phyloP scores from a whole-genome alignment of 2,888 invertebrate species.

The Protonemura montana region DNA sequence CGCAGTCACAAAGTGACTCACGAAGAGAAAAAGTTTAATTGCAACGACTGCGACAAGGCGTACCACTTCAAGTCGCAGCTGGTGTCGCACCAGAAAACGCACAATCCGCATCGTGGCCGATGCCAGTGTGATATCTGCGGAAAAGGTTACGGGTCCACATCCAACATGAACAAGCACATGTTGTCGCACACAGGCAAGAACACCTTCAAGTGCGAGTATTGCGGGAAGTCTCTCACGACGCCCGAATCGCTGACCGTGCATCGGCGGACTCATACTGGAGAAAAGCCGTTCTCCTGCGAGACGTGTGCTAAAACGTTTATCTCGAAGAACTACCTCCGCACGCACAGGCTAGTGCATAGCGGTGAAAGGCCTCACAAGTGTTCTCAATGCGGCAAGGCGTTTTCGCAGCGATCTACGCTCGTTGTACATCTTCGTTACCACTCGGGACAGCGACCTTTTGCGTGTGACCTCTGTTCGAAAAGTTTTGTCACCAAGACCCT shows the following conservation, averaged over 20 bases:
- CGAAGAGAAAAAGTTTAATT: slow-evolving; percentile 47
- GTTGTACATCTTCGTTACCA: slow-evolving; percentile 59
- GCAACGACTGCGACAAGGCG: slow-evolving; percentile 46
- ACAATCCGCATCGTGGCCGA: slow-evolving; percentile 45
- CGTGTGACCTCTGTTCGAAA: slow-evolving; percentile 57
- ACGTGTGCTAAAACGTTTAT: slow-evolving; percentile 52
- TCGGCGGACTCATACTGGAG: slow-evolving; percentile 58
- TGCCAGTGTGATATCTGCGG: slow-evolving; percentile 49
- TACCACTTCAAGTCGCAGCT: slow-evolving; percentile 46
- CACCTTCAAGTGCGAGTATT: slow-evolving; percentile 61
- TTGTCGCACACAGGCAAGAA: slow-evolving; percentile 64
- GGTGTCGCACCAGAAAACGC: slow-evolving; percentile 44
- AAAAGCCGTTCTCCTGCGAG: slow-evolving; percentile 46
- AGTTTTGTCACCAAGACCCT: slow-evolving; percentile 56
- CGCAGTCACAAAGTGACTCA: slow-evolving; percentile 46
- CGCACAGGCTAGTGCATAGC: slow-evolving; percentile 60
- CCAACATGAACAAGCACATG: slow-evolving; percentile 59
- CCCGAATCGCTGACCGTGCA: slow-evolving; percentile 62
- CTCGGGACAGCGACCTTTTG: slow-evolving; percentile 58
- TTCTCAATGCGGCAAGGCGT: slow-evolving; percentile 60
- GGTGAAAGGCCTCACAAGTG: slow-evolving; percentile 66
- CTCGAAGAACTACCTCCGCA: slow-evolving; percentile 58
- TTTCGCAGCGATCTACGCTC: slow-evolving; percentile 59
- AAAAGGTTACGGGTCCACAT: slow-evolving; percentile 46
- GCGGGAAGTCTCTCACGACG: slow-evolving; percentile 63